A percentile compares a stretch with the other conserved stretches of the same genome.
Evolutionary conservation across 2,888 invertebrate genomes (phyloP).

Genomic region (Ochlodes sylvanus): DNA sequence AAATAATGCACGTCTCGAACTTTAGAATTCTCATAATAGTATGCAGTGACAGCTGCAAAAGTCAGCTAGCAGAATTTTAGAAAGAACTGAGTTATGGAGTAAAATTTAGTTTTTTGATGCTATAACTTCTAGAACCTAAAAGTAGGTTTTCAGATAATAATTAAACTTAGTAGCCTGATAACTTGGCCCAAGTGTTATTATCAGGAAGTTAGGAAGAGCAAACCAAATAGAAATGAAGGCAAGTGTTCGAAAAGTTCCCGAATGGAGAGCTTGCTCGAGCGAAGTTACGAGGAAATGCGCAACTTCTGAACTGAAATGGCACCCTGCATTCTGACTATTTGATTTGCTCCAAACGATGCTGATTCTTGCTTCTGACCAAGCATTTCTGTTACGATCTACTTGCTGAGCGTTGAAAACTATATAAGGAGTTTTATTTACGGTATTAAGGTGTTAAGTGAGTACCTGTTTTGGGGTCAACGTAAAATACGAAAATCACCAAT

Average conservation of each 20-base stretch:
- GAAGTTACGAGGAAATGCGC: slow-evolving; percentile 53
- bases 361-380: neutral
- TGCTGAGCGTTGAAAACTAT: neutral
- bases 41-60: no score
- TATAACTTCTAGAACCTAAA: neutral
- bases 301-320: neutral
- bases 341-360: neutral
- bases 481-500: no score
- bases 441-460: no score
- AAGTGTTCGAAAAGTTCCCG: slow-evolving; percentile 63
- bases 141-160: slow-evolving; percentile 1
- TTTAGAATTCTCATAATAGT: no score
- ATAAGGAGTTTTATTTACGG: no score
- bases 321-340: neutral
- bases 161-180: slow-evolving; percentile 5
- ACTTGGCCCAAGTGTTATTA: slow-evolving; percentile 17
- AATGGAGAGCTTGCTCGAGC: slow-evolving; percentile 64
- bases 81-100: no score
- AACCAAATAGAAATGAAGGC: slow-evolving; percentile 61
- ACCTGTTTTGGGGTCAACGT: no score
- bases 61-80: no score
- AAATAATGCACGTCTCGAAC: no score
- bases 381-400: neutral
- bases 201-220: slow-evolving; percentile 45
- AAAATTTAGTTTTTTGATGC: neutral